phyloP scores from a whole-genome alignment of 2,113 vertebrate genomes.

The Myiozetetes cayanensis region DNA sequence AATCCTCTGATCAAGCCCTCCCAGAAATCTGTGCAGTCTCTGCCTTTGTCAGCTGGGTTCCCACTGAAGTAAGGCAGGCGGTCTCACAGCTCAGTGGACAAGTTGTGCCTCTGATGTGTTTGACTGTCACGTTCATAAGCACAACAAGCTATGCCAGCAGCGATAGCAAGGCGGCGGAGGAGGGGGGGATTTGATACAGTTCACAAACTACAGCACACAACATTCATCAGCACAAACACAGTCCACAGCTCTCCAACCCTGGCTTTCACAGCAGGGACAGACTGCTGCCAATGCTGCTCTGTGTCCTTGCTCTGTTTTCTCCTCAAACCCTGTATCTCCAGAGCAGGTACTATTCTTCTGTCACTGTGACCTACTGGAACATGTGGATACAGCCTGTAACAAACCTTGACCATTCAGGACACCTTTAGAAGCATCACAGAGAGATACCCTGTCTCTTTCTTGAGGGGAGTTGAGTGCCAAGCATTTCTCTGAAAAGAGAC shows the following conservation, averaged over 20 bases:
- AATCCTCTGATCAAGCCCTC: background rate
- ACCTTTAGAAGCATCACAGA: background rate
- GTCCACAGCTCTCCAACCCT: background rate
- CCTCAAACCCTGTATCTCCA: background rate
- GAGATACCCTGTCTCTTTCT: background rate
- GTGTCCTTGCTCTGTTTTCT: background rate
- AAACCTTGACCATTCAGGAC: background rate
- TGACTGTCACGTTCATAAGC: conserved; percentile 70
- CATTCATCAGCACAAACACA: conserved; percentile 54
- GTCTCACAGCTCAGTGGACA: conserved; percentile 68
- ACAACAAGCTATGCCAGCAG: conserved; percentile 35
- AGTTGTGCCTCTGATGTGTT: conserved; percentile 51
- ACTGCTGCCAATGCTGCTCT: background rate
- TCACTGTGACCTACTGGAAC: background rate
- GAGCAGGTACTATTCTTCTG: background rate
- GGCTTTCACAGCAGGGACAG: background rate
- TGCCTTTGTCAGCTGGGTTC: conserved; percentile 35
- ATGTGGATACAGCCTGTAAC: rapidly evolving
- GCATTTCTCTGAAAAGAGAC: background rate
- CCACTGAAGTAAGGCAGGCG: conserved; percentile 44
- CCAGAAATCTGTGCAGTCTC: conserved; percentile 39
- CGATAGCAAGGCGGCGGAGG: background rate
- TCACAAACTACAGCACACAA: conserved; percentile 25
- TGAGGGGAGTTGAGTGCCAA: background rate
- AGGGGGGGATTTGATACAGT: background rate